These are phyloP conservation scores for Todiramphus saurophagus DNA, from an alignment of 2,113 vertebrate genomes.

Conservation along the genomic window DNA sequence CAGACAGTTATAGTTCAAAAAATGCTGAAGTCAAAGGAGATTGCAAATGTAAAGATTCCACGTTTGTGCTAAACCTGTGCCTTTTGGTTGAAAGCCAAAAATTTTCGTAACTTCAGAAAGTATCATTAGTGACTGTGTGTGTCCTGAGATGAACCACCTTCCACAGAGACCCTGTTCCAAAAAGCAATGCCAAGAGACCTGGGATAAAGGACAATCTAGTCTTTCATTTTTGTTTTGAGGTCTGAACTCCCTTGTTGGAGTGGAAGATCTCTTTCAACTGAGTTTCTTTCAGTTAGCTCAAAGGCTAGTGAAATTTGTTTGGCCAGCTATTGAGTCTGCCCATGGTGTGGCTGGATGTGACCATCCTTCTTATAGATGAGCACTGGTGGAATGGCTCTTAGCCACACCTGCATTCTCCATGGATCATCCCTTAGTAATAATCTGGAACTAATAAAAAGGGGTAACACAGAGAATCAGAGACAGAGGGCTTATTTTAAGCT, in stretches of 20 bases:
- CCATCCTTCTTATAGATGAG: accelerated
- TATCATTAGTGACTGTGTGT: background rate
- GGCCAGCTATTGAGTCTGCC: background rate
- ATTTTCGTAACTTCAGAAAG: background rate
- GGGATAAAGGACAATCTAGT: background rate
- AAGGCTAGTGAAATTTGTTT: background rate
- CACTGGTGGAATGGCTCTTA: background rate
- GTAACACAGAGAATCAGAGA: background rate
- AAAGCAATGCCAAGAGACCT: background rate
- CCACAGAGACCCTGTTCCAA: background rate
- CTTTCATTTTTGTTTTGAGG: background rate
- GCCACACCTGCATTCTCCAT: background rate
- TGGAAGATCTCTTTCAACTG: background rate
- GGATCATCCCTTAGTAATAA: background rate
- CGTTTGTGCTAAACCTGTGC: background rate
- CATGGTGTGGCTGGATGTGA: background rate
- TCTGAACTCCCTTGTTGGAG: background rate
- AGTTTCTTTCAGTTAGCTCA: background rate
- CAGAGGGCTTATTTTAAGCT: background rate
- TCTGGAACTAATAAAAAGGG: background rate
- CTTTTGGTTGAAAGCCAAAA: background rate
- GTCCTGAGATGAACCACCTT: background rate
- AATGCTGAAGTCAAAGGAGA: background rate
- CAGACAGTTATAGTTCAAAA: background rate
- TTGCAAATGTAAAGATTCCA: background rate